These are phyloP conservation scores for Microplitis demolitor DNA, from an alignment of 1,140 invertebrate genomes.

Conservation along the genomic window DNA sequence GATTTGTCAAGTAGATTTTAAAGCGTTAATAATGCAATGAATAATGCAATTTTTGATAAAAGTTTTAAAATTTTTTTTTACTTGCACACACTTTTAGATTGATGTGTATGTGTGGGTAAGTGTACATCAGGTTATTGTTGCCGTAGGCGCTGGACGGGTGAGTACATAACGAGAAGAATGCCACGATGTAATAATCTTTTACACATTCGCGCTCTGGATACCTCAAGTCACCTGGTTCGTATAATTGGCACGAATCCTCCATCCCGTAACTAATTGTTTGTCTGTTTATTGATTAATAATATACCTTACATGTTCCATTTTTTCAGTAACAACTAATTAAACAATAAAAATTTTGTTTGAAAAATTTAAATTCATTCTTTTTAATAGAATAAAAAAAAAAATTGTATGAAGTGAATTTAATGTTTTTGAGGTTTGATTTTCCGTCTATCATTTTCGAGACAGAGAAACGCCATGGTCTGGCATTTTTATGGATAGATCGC, in stretches of 20 bases:
- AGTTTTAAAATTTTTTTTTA: neutral
- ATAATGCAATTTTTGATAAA: too few species aligned
- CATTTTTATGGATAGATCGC: slow-evolving; percentile 29
- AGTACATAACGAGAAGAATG: slow-evolving; percentile 23
- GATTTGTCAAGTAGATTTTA: too few species aligned
- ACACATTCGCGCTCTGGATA: slow-evolving; percentile 48
- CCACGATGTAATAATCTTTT: slow-evolving; percentile 20
- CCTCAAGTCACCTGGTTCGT: slow-evolving; percentile 44
- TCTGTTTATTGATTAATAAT: slow-evolving; percentile 8
- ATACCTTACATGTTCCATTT: slow-evolving; percentile 1
- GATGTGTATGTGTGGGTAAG: neutral
- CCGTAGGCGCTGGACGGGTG: slow-evolving; percentile 11
- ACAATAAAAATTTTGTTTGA: neutral
- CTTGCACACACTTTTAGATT: neutral
- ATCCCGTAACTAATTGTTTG: slow-evolving; percentile 48
- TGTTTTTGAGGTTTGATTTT: neutral
- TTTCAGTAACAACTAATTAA: neutral
- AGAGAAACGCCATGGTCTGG: slow-evolving; percentile 15
- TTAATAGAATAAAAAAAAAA: neutral
- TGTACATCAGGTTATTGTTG: neutral
- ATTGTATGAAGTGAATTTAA: neutral
- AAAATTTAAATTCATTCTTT: neutral
- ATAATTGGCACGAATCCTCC: slow-evolving; percentile 47
- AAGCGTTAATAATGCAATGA: too few species aligned
- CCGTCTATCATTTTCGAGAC: slow-evolving; percentile 12